A percentile compares a stretch with the other conserved stretches of the same genome.
These are phyloP conservation scores for Parascotia fuliginaria DNA, from an alignment of 2,888 invertebrate species.

Conservation along the genomic window DNA sequence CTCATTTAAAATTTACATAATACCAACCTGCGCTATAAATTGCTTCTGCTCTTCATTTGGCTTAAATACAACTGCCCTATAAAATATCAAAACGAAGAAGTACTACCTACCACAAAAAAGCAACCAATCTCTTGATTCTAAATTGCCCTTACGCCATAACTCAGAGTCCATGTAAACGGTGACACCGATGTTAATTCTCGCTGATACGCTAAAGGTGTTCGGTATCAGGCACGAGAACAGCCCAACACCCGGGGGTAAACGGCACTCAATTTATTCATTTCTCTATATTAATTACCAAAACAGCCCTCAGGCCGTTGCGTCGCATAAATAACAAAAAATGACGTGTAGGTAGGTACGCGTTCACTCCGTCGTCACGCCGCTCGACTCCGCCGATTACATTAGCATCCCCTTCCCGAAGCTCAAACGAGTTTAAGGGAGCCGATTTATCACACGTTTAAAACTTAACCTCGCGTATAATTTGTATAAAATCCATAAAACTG, in stretches of 20 bases:
- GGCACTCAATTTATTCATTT: constrained; percentile 70
- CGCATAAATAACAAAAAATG: constrained; percentile 74
- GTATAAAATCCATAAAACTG: constrained; percentile 61
- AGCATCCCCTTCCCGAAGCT: constrained; percentile 59
- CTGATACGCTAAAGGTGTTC: constrained; percentile 66
- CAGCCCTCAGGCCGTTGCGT: constrained; percentile 56
- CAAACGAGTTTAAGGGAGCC: constrained; percentile 65
- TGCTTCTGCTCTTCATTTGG: no score
- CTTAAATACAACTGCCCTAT: no score
- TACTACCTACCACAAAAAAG: background rate
- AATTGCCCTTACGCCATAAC: constrained; percentile 18
- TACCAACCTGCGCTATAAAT: no score
- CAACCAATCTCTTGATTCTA: constrained; percentile 11
- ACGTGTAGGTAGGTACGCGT: constrained; percentile 43
- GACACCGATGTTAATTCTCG: constrained; percentile 58
- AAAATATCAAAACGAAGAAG: no score
- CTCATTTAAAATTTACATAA: no score
- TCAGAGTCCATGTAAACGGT: constrained; percentile 35
- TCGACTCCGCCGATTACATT: constrained; percentile 68
- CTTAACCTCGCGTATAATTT: constrained; percentile 51
- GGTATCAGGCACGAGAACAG: constrained; percentile 33
- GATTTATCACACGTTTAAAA: constrained; percentile 71
- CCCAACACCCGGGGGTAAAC: constrained; percentile 66
- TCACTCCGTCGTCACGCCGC: constrained; percentile 89
- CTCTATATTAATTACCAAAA: constrained; percentile 76